Evolutionary conservation across 2,113 vertebrate genomes (phyloP), one percentile per base, ranked within the genome.

Genomic region (Stigmatopora argus): DNA sequence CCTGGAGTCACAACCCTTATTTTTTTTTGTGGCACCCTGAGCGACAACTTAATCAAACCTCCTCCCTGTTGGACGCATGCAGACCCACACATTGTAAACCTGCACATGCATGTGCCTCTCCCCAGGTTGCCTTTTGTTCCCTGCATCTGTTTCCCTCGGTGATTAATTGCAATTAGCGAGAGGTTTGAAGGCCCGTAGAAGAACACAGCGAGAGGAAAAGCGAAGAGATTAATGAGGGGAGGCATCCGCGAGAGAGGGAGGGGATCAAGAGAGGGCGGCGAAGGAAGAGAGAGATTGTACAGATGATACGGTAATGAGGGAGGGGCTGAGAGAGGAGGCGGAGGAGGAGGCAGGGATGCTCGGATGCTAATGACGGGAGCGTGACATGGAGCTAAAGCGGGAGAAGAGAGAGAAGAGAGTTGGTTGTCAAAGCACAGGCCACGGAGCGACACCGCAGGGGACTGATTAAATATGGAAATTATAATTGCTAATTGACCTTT

Each of bases 151-250:
- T 97, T 98, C 93, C 72, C 90, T 92, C 91, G 89, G 92, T 97
- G 96, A 97, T 96, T 96, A 97, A 98, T 98, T 98, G 95, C 94
- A 96, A 99, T 98, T 97, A 98, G 94, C 77, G 80, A 93, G 89
- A 86, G 86, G 92, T 93, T 94, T 94, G 95, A 98, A 96, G 94
- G 94, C 93, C 92, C 86, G 89, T 94, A 92, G 92, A 94, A 94
- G 94, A 94, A 92, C 90, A 92, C 92, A 94, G 93, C 90, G 90
- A 81, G 93, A 94, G 92, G 92, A 94, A 94, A 91, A 93, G 92
- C 94, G 90, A 93, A 90, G 91, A 94, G 94, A 97, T 97, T 95
- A 97, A 97, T 95, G 95, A 98, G 92, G 87, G 90, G 92, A 89
- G 87, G 92, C 90, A 92, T 91, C 90, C 90, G 87, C 91, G 89